Conservation (phyloP, 92 coral and sea anemone species). For the Actinostola sp. region DNA sequence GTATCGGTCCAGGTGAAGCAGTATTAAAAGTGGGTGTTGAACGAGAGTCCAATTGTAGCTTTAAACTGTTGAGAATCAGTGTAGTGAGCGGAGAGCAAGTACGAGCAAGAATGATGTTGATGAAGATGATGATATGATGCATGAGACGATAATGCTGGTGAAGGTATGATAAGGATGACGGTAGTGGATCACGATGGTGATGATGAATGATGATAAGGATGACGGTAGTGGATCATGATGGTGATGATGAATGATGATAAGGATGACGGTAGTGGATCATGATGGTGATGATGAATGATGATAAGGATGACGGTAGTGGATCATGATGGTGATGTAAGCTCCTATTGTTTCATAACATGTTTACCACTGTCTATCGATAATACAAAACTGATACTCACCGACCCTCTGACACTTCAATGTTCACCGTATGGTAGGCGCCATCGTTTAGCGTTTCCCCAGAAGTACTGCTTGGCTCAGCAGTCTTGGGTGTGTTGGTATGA, state of each 20-base stretch:
- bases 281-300: constrained; percentile 12
- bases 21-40: constrained; percentile 13
- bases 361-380: no score
- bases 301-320: constrained; percentile 4
- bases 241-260: constrained; percentile 11
- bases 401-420: constrained; percentile 21
- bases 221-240: constrained; percentile 10
- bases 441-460: constrained; percentile 77
- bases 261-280: constrained; percentile 1
- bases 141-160: neutral
- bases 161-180: neutral
- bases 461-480: constrained; percentile 42
- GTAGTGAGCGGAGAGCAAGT: neutral
- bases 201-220: constrained; percentile 8
- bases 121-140: neutral
- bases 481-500: constrained; percentile 43
- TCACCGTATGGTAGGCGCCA: constrained; percentile 88
- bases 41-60: constrained; percentile 29
- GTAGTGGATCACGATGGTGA: constrained; percentile 4
- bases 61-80: constrained; percentile 25
- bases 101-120: neutral
- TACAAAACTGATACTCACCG: constrained; percentile 25
- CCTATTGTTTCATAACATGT: neutral
- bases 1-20: constrained; percentile 62
- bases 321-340: neutral